phyloP scores from a whole-genome alignment of 2,113 vertebrate species.

The Lasiurus cinereus region DNA sequence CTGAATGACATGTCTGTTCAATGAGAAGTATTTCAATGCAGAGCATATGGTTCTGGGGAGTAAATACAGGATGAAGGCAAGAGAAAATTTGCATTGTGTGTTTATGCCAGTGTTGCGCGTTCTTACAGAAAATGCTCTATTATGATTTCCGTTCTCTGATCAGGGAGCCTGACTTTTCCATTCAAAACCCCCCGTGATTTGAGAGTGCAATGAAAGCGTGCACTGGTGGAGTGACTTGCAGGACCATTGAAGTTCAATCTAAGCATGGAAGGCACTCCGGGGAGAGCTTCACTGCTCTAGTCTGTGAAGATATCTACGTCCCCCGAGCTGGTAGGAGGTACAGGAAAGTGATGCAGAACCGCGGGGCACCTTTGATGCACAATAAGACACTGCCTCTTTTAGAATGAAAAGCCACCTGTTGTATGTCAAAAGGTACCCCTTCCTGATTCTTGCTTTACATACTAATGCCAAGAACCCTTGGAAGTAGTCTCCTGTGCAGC shows the following conservation, averaged over 20 bases:
- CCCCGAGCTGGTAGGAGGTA: conserved; percentile 70
- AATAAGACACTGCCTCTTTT: conserved; percentile 73
- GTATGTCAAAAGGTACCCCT: conserved; percentile 79
- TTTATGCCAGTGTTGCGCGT: conserved; percentile 8
- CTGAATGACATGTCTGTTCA: not conserved
- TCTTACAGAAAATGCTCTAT: conserved; percentile 58
- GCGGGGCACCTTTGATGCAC: conserved; percentile 73
- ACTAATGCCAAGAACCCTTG: conserved; percentile 77
- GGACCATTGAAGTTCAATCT: conserved; percentile 78
- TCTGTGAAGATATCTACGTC: conserved; percentile 63
- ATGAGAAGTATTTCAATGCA: not conserved
- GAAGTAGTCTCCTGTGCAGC: conserved; percentile 58
- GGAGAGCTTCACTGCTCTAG: not conserved
- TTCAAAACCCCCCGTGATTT: conserved; percentile 72
- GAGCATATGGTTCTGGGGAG: not conserved
- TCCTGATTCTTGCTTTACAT: conserved; percentile 82
- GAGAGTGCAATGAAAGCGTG: conserved; percentile 58
- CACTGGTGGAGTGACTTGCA: conserved; percentile 48
- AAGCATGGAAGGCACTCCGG: conserved; percentile 61
- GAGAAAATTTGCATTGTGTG: not conserved
- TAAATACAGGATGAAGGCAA: not conserved
- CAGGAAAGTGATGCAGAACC: conserved; percentile 60
- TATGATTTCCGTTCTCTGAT: conserved; percentile 66
- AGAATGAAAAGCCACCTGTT: conserved; percentile 80
- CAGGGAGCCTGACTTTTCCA: conserved; percentile 56